Conservation (phyloP, 2,888 invertebrate species). For the Erebia aethiops region DNA sequence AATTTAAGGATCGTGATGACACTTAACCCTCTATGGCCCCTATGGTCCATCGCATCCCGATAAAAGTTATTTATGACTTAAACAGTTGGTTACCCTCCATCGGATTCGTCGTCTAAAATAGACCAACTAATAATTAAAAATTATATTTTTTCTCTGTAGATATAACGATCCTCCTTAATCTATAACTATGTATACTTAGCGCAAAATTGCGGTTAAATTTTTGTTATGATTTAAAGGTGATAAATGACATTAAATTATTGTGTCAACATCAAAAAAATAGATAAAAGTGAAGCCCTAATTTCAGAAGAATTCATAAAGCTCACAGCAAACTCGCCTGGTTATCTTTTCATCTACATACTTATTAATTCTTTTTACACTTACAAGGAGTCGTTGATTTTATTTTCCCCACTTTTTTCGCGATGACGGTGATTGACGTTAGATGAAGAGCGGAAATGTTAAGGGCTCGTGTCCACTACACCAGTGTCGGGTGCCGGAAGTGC, state of each 20-base stretch:
- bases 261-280: too few relatives aligned
- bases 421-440: conserved; percentile 10
- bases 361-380: too few relatives aligned
- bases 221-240: too few relatives aligned
- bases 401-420: neutral
- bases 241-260: too few relatives aligned
- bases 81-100: conserved; percentile 53
- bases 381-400: neutral
- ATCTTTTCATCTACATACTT: too few relatives aligned
- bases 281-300: too few relatives aligned
- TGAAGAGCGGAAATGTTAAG: conserved; percentile 5
- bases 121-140: conserved; percentile 21
- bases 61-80: conserved; percentile 71
- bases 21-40: conserved; percentile 54
- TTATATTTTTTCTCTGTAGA: conserved; percentile 3
- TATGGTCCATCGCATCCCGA: conserved; percentile 57
- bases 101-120: conserved; percentile 35
- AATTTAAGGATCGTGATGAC: conserved; percentile 33
- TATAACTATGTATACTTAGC: neutral
- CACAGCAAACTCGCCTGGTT: too few relatives aligned
- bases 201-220: neutral
- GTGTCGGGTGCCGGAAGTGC: conserved; percentile 33
- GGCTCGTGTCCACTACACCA: conserved; percentile 18
- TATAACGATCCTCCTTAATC: neutral
- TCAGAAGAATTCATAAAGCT: too few relatives aligned